phyloP scores from a whole-genome alignment of 2,797 vertebrate genomes.

The Crenichthys baileyi region DNA sequence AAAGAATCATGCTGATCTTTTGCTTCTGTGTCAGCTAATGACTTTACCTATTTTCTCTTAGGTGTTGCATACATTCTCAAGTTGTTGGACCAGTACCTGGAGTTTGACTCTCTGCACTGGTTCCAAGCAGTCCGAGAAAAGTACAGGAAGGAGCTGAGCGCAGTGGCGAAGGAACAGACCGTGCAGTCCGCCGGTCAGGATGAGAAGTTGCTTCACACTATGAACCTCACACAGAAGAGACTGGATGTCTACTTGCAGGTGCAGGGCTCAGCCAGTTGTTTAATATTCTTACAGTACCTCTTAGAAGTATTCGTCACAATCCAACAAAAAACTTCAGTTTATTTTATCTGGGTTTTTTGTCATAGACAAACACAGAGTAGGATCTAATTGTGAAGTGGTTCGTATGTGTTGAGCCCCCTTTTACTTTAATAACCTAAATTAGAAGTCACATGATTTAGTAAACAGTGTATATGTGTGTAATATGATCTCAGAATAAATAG shows the following conservation, averaged over 20 bases:
- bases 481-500: neutral
- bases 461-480: neutral
- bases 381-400: no score
- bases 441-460: neutral
- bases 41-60: slow-evolving; percentile 46
- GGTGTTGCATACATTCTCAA: slow-evolving; percentile 99
- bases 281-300: neutral
- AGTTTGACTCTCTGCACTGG: slow-evolving; percentile 99
- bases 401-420: no score
- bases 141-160: slow-evolving; percentile 92
- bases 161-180: slow-evolving; percentile 93
- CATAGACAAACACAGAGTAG: neutral
- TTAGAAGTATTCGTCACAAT: neutral
- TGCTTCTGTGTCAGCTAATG: neutral
- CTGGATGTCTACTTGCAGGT: slow-evolving; percentile 96
- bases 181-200: slow-evolving; percentile 91
- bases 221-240: slow-evolving; percentile 98
- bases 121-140: slow-evolving; percentile 98
- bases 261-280: slow-evolving; percentile 9
- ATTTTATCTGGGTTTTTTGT: neutral
- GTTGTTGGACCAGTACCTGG: slow-evolving; percentile 97
- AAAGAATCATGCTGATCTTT: no score
- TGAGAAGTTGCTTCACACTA: slow-evolving; percentile 95
- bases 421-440: neutral
- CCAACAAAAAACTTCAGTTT: neutral